A percentile compares a stretch with the other conserved stretches of the same genome.
phyloP scores from a whole-genome alignment of 2,113 vertebrate species.

The Struthio camelus region DNA sequence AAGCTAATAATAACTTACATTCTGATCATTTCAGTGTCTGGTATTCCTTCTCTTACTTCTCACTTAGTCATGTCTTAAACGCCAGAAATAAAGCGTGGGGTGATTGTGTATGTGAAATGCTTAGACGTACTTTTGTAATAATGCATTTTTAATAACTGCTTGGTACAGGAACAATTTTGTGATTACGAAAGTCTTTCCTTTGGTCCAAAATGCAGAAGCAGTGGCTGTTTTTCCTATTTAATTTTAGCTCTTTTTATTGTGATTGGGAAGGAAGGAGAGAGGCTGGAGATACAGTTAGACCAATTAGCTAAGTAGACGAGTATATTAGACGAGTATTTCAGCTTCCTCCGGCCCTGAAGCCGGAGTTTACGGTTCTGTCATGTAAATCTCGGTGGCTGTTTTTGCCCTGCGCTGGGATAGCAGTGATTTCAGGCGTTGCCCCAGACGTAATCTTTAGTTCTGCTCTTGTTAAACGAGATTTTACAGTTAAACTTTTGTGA shows the following conservation, averaged over 20 bases:
- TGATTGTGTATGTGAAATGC: neutral
- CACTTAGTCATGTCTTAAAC: neutral
- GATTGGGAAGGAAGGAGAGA: neutral
- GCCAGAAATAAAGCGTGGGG: neutral
- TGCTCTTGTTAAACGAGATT: neutral
- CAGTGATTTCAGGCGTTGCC: neutral
- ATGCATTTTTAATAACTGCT: neutral
- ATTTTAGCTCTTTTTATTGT: neutral
- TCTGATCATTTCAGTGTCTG: neutral
- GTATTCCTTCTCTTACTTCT: neutral
- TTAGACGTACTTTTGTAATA: neutral
- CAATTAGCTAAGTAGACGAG: neutral
- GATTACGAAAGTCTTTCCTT: neutral
- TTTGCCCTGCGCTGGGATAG: neutral
- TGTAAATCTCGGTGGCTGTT: too few species aligned
- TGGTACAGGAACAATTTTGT: neutral
- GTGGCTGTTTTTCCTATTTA: neutral
- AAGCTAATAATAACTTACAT: neutral
- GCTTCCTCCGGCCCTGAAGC: neutral
- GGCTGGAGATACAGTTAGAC: too few species aligned
- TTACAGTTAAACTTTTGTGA: neutral
- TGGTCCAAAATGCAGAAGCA: neutral
- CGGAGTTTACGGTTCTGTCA: neutral
- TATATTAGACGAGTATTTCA: too few species aligned
- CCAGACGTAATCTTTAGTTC: neutral